phyloP scores from a whole-genome alignment of 2,797 vertebrate genomes.

The Megaceryle alcyon region DNA sequence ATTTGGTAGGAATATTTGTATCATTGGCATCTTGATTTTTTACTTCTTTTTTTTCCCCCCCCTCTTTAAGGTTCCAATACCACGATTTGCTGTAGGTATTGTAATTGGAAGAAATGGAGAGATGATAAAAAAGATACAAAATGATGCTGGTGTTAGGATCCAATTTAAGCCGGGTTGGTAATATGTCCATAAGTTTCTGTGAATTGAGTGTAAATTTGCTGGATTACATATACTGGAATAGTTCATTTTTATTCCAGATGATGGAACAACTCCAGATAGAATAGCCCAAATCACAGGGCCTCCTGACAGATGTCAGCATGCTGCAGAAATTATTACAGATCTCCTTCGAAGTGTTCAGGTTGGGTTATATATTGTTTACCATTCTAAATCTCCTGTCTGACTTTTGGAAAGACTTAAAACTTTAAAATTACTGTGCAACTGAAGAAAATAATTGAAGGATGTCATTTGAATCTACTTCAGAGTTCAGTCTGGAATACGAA shows the following conservation, averaged over 20 bases:
- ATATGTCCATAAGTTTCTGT: fast-evolving
- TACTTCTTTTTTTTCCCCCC: background rate
- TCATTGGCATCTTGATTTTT: background rate
- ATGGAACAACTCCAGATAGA: slow-evolving; percentile 95
- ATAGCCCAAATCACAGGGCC: slow-evolving; percentile 99
- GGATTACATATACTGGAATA: slow-evolving; percentile 16
- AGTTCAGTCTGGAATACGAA: background rate
- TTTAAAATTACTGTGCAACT: background rate
- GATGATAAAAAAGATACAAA: slow-evolving; percentile 99
- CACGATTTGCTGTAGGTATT: slow-evolving; percentile 97
- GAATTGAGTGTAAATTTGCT: background rate
- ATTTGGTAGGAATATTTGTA: background rate
- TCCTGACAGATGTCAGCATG: slow-evolving; percentile 95
- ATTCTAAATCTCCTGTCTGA: background rate
- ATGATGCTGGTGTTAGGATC: slow-evolving; percentile 98
- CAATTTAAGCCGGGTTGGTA: slow-evolving; percentile 96
- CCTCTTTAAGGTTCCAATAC: slow-evolving; percentile 90
- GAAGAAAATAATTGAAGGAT: background rate
- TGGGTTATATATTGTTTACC: background rate
- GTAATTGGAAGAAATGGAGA: slow-evolving; percentile 98
- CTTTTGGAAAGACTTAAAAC: background rate
- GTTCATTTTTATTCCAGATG: slow-evolving; percentile 82
- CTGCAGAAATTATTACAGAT: slow-evolving; percentile 96
- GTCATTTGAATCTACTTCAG: background rate
- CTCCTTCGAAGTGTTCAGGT: slow-evolving; percentile 95